Conservation (phyloP, 2,888 invertebrate genomes). For the Drosophila phalerata region DNA sequence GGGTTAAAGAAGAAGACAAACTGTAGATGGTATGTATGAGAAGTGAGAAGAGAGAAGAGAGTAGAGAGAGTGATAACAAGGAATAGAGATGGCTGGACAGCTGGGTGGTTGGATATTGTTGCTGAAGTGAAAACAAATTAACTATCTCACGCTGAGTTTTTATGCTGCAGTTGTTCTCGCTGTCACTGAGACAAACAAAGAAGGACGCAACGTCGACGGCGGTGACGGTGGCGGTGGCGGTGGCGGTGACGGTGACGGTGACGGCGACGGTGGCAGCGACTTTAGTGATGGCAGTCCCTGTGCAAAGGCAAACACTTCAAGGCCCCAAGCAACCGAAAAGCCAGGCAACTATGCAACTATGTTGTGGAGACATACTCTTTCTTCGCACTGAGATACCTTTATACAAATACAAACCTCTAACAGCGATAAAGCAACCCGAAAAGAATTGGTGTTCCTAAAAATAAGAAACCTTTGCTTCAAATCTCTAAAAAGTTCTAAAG, state of each 20-base stretch:
- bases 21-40: too few species aligned
- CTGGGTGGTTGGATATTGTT: conserved; percentile 55
- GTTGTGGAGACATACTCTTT: conserved; percentile 44
- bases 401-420: too few species aligned
- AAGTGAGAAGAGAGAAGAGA: not conserved
- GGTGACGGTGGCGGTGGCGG: not conserved
- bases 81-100: not conserved
- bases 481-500: too few species aligned
- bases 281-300: conserved; percentile 26
- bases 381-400: not conserved
- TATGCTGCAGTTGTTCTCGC: conserved; percentile 60
- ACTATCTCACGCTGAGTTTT: conserved; percentile 80
- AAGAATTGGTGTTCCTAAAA: too few species aligned
- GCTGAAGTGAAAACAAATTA: conserved; percentile 81
- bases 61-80: not conserved
- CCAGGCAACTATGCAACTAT: conserved; percentile 54
- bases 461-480: too few species aligned
- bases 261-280: not conserved
- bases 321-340: conserved; percentile 28
- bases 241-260: not conserved
- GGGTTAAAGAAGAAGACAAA: conserved; percentile 24
- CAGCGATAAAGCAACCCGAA: too few species aligned
- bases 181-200: conserved; percentile 55
- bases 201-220: conserved; percentile 13
- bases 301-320: conserved; percentile 67